Base-by-base conservation (phyloP, 2,797 vertebrate genomes). In the Urosaurus nigricauda region DNA sequence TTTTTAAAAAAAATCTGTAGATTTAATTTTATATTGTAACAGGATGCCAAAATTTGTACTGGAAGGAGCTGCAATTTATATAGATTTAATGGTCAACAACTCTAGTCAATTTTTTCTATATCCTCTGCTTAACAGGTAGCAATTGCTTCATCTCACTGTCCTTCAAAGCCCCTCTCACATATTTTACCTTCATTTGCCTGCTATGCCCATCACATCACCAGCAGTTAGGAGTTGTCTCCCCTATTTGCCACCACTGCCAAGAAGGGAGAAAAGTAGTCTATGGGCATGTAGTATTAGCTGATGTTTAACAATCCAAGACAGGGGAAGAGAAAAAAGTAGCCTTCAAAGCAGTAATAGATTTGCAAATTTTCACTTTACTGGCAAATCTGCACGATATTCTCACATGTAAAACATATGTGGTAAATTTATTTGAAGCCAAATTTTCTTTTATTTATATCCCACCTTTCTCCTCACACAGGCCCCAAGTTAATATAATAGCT, bases 121-220 rank as follows among this genome's bases (percentile, higher is more conserved):
- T 29, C 84, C 40, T 79, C 32, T 16, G 21, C 17, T 26, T 29
- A 40, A 75, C 32, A 60, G 21, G 21, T 58, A 88, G 47, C 26
- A 58, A 47, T 21, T 37, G 53, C 24, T 89, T 63, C 65, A 56
- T n/a, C 56, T 47, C 65, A 63, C 24, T 74, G 14, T 73, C 60
- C 75, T 84, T 47, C 60, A 84, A 17, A 58, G 51, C 53, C 78
- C 65, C 74, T 21, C 5, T 43, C 79, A 80, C 19, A 78, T 81
- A 13, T 74, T 86, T 86, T 82, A 82, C 88, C 78, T 86, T 75
- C 60, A 68, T 77, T 82, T 89, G 78, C 78, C 40, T 75, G 70
- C 78, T 85, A 89, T 85, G 43, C 68, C 83, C 68, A 83, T 88
- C 81, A 88, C 60, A 83, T 80, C 74, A 85, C 75, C 78, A 85